Evolutionary conservation across 2,888 invertebrate genomes (phyloP).

Genomic region (Caenorhabditis macrosperma): DNA sequence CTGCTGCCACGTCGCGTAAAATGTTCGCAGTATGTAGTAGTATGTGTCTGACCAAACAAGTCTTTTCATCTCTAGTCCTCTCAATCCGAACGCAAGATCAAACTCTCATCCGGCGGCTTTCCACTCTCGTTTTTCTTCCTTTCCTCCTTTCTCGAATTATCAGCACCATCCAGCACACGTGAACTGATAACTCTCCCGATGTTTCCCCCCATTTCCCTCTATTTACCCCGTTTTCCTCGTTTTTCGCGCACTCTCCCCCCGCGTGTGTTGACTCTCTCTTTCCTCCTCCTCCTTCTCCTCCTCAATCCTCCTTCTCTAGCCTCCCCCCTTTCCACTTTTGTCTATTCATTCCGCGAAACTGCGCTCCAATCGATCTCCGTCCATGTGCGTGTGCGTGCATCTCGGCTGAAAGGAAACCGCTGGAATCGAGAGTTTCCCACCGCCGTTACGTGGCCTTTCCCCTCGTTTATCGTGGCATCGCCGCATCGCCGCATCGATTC

Average conservation of each 20-base stretch:
- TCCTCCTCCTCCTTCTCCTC: constrained; percentile 1
- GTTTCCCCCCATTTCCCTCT: background rate
- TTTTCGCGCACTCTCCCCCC: constrained; percentile 22
- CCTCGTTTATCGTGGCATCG: constrained; percentile 23
- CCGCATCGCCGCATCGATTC: constrained; percentile 37
- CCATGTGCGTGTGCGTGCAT: background rate
- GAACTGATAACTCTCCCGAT: constrained; percentile 4
- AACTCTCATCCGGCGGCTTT: constrained; percentile 8
- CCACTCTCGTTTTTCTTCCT: background rate
- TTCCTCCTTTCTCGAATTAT: constrained; percentile 12
- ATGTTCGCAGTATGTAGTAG: no score
- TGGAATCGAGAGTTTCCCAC: background rate
- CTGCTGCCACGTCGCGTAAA: constrained; percentile 18
- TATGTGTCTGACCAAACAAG: constrained; percentile 9
- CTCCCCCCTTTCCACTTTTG: constrained; percentile 6
- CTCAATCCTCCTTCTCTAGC: constrained; percentile 13
- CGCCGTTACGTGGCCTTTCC: background rate
- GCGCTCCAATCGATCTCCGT: constrained; percentile 31
- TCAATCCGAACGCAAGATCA: constrained; percentile 18
- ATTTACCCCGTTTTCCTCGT: background rate
- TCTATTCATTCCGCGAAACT: constrained; percentile 19
- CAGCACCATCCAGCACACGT: background rate
- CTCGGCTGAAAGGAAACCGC: background rate
- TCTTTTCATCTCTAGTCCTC: constrained; percentile 15
- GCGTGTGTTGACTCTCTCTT: constrained; percentile 5